These are phyloP conservation scores for Aythya baeri DNA, from an alignment of 2,113 vertebrate species.

Conservation along the genomic window DNA sequence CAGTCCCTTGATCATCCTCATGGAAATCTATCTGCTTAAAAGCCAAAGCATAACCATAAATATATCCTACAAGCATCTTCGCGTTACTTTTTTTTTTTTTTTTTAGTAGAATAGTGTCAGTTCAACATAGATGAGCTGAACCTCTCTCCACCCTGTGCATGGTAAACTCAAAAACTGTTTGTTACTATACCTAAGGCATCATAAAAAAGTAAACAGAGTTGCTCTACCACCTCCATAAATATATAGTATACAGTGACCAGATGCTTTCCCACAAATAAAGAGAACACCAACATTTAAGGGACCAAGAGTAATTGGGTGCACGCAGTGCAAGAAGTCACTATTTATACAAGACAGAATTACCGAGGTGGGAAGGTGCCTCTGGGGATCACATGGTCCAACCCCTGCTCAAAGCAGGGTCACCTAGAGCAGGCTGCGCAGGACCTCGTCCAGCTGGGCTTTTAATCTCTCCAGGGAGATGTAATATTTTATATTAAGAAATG, in stretches of 20 bases:
- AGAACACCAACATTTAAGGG: not conserved
- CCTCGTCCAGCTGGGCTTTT: not conserved
- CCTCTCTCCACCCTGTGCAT: not conserved
- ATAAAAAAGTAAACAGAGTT: not conserved
- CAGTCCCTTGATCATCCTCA: too few species aligned
- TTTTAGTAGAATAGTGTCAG: not conserved
- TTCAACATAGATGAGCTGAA: not conserved
- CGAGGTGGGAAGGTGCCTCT: not conserved
- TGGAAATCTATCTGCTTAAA: too few species aligned
- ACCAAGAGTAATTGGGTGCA: not conserved
- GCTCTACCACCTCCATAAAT: not conserved
- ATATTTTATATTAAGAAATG: not conserved
- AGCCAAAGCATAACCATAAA: not conserved
- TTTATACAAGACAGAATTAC: fast-evolving
- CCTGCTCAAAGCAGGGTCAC: not conserved
- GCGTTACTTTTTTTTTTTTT: too few species aligned
- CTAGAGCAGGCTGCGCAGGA: not conserved
- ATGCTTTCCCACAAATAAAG: not conserved
- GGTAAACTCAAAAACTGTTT: not conserved
- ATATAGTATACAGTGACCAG: not conserved
- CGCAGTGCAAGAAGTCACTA: not conserved
- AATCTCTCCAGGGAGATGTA: not conserved
- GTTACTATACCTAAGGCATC: not conserved
- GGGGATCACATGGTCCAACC: not conserved
- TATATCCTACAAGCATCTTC: not conserved